Base-by-base conservation (phyloP, 2,888 invertebrate genomes). In the Yponomeuta plumbellus region DNA sequence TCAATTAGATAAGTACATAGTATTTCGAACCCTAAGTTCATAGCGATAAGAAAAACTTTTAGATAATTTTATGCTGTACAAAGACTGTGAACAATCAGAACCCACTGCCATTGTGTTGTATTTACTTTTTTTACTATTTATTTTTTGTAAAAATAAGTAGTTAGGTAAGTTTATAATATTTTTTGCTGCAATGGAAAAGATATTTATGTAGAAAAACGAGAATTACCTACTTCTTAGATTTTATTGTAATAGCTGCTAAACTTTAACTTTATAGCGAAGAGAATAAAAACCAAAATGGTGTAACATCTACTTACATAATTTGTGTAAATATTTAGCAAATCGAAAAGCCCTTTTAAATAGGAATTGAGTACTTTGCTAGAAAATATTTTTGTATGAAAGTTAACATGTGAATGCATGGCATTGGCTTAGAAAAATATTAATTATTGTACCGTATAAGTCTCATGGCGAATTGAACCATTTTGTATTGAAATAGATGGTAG, bases 41-140 rank as follows among this genome's bases (percentile, higher is more conserved):
- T 68, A 66, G 22, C 11, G 44, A 57, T 64, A 71, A 71, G 68
- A 64, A 67, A 70, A 71, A 69, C 73, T 69, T 71, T 72, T 72
- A 71, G 72, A 67, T 79, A 79, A 75, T 69, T 73, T 79, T 80
- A 77, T 84, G 81, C 73, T 59, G 72, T 74, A 78, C 80, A 80
- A 85, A 90, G 89, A 90, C 90, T 91, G 90, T 81, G 22, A 71
- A 76, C 79, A 80, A 81, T 84, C 83, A 80, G 81, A 84, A 77
- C 77, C 81, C 87, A 89, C 89, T 90, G 90, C 89, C 89, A 88
- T 88, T 85, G 83, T 77, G 75, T 85, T 59, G 21, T 58, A 58
- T 44, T 44, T 66, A 61, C 13, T 44, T 65, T 26, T 58, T 17
- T 2, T 26, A 34, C 26, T 26, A 61, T 61, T 61, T 58, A 21